Percentiles rank a stretch among this genome's conserved stretches.
phyloP scores from a whole-genome alignment of 35 echinoderm and acorn worm genomes.

The Ptychodera flava region DNA sequence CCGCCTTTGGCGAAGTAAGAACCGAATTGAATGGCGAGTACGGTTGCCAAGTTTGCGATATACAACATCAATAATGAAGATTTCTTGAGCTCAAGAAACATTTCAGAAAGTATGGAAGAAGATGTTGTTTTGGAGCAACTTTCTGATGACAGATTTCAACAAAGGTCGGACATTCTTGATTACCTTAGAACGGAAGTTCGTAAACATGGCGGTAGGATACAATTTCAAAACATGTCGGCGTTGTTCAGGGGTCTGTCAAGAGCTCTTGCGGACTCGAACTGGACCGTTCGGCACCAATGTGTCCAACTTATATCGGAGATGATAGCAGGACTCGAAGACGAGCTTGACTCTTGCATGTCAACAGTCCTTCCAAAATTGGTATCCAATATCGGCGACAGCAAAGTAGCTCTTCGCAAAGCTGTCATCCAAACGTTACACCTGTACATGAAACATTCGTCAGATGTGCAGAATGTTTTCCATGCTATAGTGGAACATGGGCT shows the following conservation, averaged over 20 bases:
- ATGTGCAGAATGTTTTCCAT: slow-evolving; percentile 65
- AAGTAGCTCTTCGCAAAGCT: slow-evolving; percentile 61
- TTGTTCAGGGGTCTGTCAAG: slow-evolving; percentile 63
- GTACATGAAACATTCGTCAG: slow-evolving; percentile 84
- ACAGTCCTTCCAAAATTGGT: slow-evolving; percentile 60
- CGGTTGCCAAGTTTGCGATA: slow-evolving; percentile 90
- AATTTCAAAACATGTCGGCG: slow-evolving; percentile 59
- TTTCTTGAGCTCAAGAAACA: background rate
- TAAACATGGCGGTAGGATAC: slow-evolving; percentile 71
- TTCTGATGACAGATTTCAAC: slow-evolving; percentile 61
- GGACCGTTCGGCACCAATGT: slow-evolving; percentile 62
- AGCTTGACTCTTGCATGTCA: slow-evolving; percentile 84
- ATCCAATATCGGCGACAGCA: slow-evolving; percentile 65
- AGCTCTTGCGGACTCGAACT: slow-evolving; percentile 59
- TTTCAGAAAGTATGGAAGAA: slow-evolving; percentile 87
- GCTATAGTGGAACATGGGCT: slow-evolving; percentile 76
- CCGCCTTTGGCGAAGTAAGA: background rate
- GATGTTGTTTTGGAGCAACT: slow-evolving; percentile 83
- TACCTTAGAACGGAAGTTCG: slow-evolving; percentile 55
- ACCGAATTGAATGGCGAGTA: slow-evolving; percentile 70
- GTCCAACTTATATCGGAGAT: slow-evolving; percentile 81
- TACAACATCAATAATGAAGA: slow-evolving; percentile 63
- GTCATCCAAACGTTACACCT: slow-evolving; percentile 87
- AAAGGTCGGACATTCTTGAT: slow-evolving; percentile 71
- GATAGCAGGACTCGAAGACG: slow-evolving; percentile 61